Evolutionary conservation across 2,797 vertebrate species (phyloP).

Genomic region (Coracias cyanogaster): DNA sequence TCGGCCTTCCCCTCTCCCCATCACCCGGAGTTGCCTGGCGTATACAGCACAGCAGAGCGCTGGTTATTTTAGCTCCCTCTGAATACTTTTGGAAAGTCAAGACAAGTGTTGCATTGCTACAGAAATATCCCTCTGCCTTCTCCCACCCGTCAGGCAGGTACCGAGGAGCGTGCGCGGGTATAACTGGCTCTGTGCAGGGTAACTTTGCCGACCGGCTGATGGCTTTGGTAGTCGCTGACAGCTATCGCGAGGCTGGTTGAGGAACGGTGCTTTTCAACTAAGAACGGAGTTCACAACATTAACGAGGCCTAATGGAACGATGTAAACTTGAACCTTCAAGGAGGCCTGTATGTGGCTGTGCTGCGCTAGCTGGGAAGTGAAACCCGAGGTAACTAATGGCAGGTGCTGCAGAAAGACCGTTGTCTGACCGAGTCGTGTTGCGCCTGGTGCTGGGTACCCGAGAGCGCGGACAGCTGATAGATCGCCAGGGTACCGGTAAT

Average conservation of each 20-base stretch:
- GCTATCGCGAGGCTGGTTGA: neutral
- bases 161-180: rapidly evolving
- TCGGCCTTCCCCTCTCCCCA: neutral
- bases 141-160: neutral
- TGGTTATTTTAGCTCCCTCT: neutral
- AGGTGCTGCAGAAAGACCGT: rapidly evolving
- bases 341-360: neutral
- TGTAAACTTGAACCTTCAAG: neutral
- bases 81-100: neutral
- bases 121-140: neutral
- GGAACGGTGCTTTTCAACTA: neutral
- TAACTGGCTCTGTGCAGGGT: neutral
- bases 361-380: neutral
- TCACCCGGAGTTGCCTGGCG: neutral
- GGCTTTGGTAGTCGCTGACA: neutral
- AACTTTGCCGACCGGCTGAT: neutral
- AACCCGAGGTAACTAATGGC: neutral
- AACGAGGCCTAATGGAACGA: neutral
- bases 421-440: neutral
- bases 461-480: neutral
- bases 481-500: neutral
- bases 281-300: neutral
- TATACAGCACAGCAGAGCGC: neutral
- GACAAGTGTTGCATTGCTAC: neutral
- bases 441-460: neutral